Base-by-base conservation (phyloP, 2,888 invertebrate genomes). In the Eupithecia tripunctaria region DNA sequence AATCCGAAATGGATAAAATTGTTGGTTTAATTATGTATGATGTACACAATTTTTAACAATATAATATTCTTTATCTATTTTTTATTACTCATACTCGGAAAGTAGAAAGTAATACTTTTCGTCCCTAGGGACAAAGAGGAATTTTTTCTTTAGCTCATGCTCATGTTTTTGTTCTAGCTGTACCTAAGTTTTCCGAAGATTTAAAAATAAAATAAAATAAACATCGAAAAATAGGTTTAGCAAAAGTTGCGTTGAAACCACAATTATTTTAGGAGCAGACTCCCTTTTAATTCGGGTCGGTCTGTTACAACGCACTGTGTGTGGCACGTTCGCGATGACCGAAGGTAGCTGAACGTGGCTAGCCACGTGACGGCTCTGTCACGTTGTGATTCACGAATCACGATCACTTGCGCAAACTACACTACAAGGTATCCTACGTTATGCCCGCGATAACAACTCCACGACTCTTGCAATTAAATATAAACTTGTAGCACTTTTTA, bases 321-420 rank as follows among this genome's bases (percentile, higher is more conserved):
- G 51, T 51, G 25, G 56, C 51, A 0, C n/a, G n/a, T n/a, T 2
- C 8, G 43, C 43, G 43, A n/a, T 59, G 27, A 14, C 59, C n/a
- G n/a, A n/a, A n/a, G 27, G 59, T 27, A 7, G 18, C 15, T 27
- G 18, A 64, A 64, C 64, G 65, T 67, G 67, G 67, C 0, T 18
- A 38, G 74, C 62, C 75, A 76, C 75, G 75, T 77, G 77, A 67
- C 64, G 15, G 18, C 27, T 32, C 51, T 68, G 72, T 85, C 86
- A 87, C 83, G 84, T 86, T 85, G 79, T 72, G 21, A 27, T 70
- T 71, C 84, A 84, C 84, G 85, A 79, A 82, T 60, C 60, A 60
- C 60, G 60, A 60, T 60, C 60, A 60, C 76, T 81, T 80, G 76
- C 79, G 80, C 73, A 80, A 81, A 78, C 77, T 60, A 60, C 29